Conservation (phyloP, 2,888 invertebrate species). For the Molanna angustata region DNA sequence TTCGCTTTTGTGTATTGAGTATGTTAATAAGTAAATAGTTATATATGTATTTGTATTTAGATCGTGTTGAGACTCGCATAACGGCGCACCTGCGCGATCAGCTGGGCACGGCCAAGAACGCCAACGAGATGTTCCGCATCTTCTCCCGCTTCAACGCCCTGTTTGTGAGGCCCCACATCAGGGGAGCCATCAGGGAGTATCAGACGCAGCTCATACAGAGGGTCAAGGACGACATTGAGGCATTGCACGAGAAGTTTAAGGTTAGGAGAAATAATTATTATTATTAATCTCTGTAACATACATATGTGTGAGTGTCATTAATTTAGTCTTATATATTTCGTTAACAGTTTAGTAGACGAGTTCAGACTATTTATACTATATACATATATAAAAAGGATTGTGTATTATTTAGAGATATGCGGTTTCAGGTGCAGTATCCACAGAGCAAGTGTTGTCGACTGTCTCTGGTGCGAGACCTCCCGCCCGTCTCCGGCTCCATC, state of each 20-base stretch:
- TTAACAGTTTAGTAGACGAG: too few relatives aligned
- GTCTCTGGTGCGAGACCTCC: conserved; percentile 89
- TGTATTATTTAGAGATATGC: neutral
- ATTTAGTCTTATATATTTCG: too few relatives aligned
- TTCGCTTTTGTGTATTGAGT: too few relatives aligned
- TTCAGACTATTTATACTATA: too few relatives aligned
- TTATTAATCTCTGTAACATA: too few relatives aligned
- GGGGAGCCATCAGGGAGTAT: conserved; percentile 98
- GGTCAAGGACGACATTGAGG: conserved; percentile 98
- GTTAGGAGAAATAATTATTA: too few relatives aligned
- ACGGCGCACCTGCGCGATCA: conserved; percentile 97
- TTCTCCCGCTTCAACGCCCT: conserved; percentile 98
- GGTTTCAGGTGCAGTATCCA: conserved; percentile 81
- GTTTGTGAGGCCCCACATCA: conserved; percentile 97
- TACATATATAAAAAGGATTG: too few relatives aligned
- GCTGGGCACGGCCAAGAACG: conserved; percentile 97
- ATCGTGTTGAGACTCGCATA: conserved; percentile 96
- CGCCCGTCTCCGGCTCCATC: conserved; percentile 96
- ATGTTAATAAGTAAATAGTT: too few relatives aligned
- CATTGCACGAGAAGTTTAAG: conserved; percentile 97
- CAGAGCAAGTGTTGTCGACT: conserved; percentile 92
- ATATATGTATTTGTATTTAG: conserved; percentile 42
- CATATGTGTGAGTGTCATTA: too few relatives aligned
- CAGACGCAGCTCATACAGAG: conserved; percentile 98
- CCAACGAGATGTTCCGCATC: conserved; percentile 99